Evolutionary conservation across 2,113 vertebrate genomes (phyloP).

Genomic region (Junco hyemalis): DNA sequence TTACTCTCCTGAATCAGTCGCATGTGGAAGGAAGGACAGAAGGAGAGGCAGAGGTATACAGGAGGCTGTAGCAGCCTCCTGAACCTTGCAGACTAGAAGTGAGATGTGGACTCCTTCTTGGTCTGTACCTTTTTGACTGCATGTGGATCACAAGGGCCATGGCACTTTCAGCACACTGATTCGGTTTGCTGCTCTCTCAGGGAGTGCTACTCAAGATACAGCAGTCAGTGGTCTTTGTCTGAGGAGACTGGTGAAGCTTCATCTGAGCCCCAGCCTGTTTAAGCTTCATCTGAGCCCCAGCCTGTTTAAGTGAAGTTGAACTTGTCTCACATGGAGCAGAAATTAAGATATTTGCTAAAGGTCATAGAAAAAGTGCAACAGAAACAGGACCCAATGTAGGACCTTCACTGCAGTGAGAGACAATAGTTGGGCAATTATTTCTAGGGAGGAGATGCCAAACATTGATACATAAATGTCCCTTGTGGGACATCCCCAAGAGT

Average conservation of each 20-base stretch:
- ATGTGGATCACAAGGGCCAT: neutral
- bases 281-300: neutral
- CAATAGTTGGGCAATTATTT: neutral
- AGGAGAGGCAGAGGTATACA: neutral
- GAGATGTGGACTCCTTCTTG: neutral
- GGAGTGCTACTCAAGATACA: neutral
- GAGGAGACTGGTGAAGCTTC: neutral
- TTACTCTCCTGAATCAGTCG: neutral
- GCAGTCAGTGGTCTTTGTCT: neutral
- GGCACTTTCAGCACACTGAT: neutral
- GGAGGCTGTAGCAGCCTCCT: neutral
- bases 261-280: neutral
- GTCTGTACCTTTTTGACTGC: neutral
- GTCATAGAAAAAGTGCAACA: neutral
- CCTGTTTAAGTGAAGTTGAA: neutral
- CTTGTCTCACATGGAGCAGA: neutral
- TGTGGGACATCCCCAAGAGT: neutral
- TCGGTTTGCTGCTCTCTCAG: neutral
- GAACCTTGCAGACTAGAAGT: neutral
- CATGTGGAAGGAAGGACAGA: neutral
- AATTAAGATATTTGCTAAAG: neutral
- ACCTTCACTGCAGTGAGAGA: neutral
- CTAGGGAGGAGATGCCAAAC: neutral
- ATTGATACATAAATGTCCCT: neutral
- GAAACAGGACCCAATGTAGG: neutral